A percentile compares a stretch with the other conserved stretches of the same genome.
Conservation (phyloP, 2,888 invertebrate species). For the Athripsodes cinereus region DNA sequence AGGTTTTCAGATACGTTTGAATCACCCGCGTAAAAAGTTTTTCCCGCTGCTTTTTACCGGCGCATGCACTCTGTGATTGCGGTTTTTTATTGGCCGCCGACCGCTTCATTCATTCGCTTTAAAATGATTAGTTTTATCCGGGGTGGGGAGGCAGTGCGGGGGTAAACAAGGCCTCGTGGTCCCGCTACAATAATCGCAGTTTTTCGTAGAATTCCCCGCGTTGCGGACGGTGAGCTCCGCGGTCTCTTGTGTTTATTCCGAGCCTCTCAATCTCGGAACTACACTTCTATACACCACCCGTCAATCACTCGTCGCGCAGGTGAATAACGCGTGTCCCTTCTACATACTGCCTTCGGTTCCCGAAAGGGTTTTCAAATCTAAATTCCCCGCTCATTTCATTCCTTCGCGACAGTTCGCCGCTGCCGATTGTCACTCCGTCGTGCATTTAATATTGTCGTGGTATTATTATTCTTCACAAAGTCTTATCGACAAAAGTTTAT, state of each 20-base stretch:
- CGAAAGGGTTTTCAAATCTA: constrained; percentile 28
- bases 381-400: not conserved
- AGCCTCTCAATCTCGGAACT: not conserved
- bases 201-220: constrained; percentile 29
- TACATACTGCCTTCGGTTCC: constrained; percentile 29
- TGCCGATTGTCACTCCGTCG: not conserved
- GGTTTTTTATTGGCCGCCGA: constrained; percentile 20
- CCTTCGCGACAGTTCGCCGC: not conserved
- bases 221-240: constrained; percentile 31
- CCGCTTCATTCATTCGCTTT: constrained; percentile 36
- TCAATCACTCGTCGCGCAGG: constrained; percentile 3
- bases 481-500: not conserved
- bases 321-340: not conserved
- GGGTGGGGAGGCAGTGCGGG: constrained; percentile 16
- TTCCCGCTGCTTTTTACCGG: constrained; percentile 11
- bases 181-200: constrained; percentile 50
- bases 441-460: not conserved
- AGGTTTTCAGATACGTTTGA: constrained; percentile 3
- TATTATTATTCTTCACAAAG: no score
- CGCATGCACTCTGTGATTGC: constrained; percentile 19
- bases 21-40: constrained; percentile 14
- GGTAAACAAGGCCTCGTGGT: constrained; percentile 40
- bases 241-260: constrained; percentile 34
- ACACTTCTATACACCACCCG: not conserved
- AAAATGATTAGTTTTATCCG: constrained; percentile 45